Conservation (phyloP, 1,140 invertebrate species). For the Meloidogyne hapla region DNA sequence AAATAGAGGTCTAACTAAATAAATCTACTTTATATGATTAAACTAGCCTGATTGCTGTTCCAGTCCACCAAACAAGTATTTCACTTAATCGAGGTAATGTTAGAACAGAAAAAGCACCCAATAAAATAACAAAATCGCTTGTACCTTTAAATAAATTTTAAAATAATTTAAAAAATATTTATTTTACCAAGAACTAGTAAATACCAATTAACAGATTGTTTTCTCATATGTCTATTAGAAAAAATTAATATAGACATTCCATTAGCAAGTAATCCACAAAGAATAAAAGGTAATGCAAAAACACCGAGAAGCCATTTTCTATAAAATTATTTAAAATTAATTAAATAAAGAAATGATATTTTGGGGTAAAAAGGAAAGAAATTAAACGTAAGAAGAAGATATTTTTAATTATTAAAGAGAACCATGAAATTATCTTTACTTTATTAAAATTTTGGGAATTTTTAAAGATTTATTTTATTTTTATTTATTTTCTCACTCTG, state of each 20-base stretch:
- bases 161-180: neutral
- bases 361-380: neutral
- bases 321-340: conserved; percentile 13
- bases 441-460: too few species aligned
- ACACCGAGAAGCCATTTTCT: conserved; percentile 37
- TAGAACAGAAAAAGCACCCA: conserved; percentile 55
- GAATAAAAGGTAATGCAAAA: conserved; percentile 57
- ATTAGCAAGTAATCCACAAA: conserved; percentile 50
- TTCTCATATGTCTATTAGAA: conserved; percentile 50
- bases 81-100: conserved; percentile 52
- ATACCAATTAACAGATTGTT: conserved; percentile 54
- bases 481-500: conserved; percentile 39
- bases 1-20: conserved; percentile 8
- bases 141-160: conserved; percentile 10
- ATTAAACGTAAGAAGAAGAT: neutral
- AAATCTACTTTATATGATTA: neutral
- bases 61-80: conserved; percentile 41
- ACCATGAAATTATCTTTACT: too few species aligned
- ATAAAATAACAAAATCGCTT: conserved; percentile 48
- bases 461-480: conserved; percentile 23
- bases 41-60: conserved; percentile 42
- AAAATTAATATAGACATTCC: conserved; percentile 54
- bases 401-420: too few species aligned
- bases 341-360: conserved; percentile 17
- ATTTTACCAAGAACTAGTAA: conserved; percentile 51